phyloP scores from a whole-genome alignment of 1,140 invertebrate species.

The Neodiprion lecontei region DNA sequence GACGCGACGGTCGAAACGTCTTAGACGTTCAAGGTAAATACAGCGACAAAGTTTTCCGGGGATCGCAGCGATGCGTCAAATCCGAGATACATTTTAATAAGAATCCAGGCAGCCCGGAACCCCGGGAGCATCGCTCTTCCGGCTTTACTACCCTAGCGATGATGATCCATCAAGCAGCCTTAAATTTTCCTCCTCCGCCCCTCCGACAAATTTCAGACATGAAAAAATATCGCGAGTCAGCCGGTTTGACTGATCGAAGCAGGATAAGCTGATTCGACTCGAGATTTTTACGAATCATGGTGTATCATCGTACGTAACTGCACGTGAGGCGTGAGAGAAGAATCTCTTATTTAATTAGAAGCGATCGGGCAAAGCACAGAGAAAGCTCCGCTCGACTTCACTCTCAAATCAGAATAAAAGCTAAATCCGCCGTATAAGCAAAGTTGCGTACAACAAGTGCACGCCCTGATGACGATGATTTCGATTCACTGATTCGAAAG shows the following conservation, averaged over 20 bases:
- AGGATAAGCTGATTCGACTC: background rate
- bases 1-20: too few relatives aligned
- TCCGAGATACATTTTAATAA: background rate
- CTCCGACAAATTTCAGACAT: background rate
- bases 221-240: background rate
- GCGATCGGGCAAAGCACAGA: too few relatives aligned
- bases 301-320: too few relatives aligned
- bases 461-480: background rate
- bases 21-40: too few relatives aligned
- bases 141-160: background rate
- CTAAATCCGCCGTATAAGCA: too few relatives aligned
- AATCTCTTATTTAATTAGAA: too few relatives aligned
- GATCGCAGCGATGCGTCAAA: background rate
- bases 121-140: background rate
- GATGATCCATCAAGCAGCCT: background rate
- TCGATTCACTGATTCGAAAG: background rate
- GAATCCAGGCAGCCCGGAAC: background rate
- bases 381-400: too few relatives aligned
- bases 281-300: too few relatives aligned
- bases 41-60: too few relatives aligned
- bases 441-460: too few relatives aligned
- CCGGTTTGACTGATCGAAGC: background rate
- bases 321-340: too few relatives aligned
- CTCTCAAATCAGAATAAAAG: too few relatives aligned
- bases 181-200: background rate